A percentile compares a stretch with the other conserved stretches of the same genome.
Conservation (phyloP, 2,113 vertebrate genomes). For the Lipophrys pholis region DNA sequence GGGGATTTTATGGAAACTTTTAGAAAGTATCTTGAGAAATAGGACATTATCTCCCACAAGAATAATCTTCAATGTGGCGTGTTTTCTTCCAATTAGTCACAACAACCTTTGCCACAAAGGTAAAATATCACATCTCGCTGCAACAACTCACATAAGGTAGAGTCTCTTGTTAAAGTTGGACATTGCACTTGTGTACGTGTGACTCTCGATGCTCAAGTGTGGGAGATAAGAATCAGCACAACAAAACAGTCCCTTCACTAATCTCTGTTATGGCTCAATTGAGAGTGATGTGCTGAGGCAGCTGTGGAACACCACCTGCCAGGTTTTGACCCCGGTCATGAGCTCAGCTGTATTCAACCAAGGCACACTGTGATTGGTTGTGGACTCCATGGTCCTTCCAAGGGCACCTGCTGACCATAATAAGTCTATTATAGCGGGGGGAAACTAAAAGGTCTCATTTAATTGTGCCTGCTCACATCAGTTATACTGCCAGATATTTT, state of each 20-base stretch:
- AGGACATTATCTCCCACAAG: not conserved
- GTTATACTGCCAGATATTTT: slow-evolving; percentile 40
- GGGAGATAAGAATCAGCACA: slow-evolving; percentile 29
- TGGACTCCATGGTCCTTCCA: slow-evolving; percentile 29
- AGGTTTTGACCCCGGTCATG: slow-evolving; percentile 52
- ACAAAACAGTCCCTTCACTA: slow-evolving; percentile 29
- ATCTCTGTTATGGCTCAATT: slow-evolving; percentile 27
- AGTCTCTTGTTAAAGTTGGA: not conserved
- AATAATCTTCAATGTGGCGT: not conserved
- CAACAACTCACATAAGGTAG: slow-evolving; percentile 4
- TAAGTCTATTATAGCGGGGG: slow-evolving; percentile 40
- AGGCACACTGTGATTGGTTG: slow-evolving; percentile 37
- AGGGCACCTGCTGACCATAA: slow-evolving; percentile 49
- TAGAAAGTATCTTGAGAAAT: not conserved
- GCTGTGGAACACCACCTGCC: slow-evolving; percentile 55
- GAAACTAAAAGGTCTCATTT: slow-evolving; percentile 27
- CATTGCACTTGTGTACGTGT: not conserved
- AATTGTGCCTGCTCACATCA: slow-evolving; percentile 34
- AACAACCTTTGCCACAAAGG: not conserved
- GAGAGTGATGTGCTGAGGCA: slow-evolving; percentile 54
- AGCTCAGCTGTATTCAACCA: slow-evolving; percentile 57
- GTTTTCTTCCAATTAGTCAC: slow-evolving; percentile 2
- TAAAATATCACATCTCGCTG: not conserved
- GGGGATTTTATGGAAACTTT: not conserved
- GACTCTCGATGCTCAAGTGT: slow-evolving; percentile 5